Percentiles rank a stretch among this genome's conserved stretches.
phyloP scores from a whole-genome alignment of 37 sponge, comb jelly and placozoan species.

The Dysidea cf. avara region DNA sequence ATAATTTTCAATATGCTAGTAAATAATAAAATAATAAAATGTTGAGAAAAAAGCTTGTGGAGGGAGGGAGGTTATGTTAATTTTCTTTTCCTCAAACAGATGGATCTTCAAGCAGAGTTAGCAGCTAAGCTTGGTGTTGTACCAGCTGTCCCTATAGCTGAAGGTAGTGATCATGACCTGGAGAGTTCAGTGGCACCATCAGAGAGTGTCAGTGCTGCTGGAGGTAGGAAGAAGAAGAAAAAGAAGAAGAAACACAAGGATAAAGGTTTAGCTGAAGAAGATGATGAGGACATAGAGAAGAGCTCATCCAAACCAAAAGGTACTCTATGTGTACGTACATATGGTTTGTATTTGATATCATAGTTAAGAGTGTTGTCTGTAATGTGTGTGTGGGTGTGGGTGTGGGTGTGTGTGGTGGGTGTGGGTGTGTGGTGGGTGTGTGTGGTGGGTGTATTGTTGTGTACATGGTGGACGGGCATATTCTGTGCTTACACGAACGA shows the following conservation, averaged over 20 bases:
- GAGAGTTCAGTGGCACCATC: background rate
- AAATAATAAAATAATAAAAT: too few species aligned
- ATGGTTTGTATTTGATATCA: background rate
- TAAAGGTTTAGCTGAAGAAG: constrained; percentile 25
- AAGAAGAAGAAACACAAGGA: constrained; percentile 35
- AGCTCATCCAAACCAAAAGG: background rate
- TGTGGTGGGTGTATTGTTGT: constrained; percentile 1
- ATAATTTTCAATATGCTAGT: too few species aligned
- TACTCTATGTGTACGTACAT: background rate
- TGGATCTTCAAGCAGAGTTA: constrained; percentile 55
- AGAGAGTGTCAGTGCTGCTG: background rate
- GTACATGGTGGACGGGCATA: constrained; percentile 7
- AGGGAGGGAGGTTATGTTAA: too few species aligned
- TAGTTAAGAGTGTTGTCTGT: background rate
- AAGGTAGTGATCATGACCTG: too few species aligned
- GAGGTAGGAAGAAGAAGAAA: constrained; percentile 33
- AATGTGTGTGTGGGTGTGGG: too few species aligned
- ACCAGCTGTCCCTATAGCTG: too few species aligned
- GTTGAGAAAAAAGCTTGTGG: too few species aligned
- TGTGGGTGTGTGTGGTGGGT: too few species aligned
- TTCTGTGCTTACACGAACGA: background rate
- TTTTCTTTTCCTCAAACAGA: too few species aligned
- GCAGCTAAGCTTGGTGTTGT: constrained; percentile 28
- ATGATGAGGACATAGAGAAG: constrained; percentile 13
- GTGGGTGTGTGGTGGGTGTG: background rate